These are phyloP conservation scores for Cydia pomonella DNA, from an alignment of 1,140 invertebrate species.

Conservation along the genomic window DNA sequence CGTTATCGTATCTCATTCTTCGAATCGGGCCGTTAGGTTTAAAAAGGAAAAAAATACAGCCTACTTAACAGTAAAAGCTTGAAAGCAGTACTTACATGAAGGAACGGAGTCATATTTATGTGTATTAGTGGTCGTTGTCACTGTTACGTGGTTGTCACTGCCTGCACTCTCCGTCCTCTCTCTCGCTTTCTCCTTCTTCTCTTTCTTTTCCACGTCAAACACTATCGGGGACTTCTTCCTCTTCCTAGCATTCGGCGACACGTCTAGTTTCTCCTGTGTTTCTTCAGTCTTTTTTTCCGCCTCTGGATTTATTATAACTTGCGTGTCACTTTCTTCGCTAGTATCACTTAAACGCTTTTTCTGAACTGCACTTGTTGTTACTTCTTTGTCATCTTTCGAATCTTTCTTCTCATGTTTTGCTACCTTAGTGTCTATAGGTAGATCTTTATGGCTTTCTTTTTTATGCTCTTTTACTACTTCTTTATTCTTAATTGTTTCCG, in stretches of 20 bases:
- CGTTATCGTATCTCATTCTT: no score
- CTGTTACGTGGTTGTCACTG: conserved; percentile 65
- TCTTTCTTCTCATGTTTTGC: conserved; percentile 37
- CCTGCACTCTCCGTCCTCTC: conserved; percentile 66
- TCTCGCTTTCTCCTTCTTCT: conserved; percentile 53
- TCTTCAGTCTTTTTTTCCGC: conserved; percentile 38
- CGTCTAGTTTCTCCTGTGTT: conserved; percentile 35
- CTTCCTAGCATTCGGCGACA: conserved; percentile 56
- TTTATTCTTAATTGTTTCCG: conserved; percentile 47
- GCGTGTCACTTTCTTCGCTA: conserved; percentile 63
- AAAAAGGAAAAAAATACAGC: no score
- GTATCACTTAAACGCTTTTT: conserved; percentile 61
- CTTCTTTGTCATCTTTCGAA: conserved; percentile 34
- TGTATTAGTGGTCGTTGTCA: conserved; percentile 56
- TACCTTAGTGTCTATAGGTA: conserved; percentile 28
- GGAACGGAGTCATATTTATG: conserved; percentile 77
- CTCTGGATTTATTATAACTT: conserved; percentile 59
- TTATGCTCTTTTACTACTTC: conserved; percentile 54
- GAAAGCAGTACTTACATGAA: conserved; percentile 64
- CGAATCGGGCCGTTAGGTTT: no score
- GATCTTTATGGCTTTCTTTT: conserved; percentile 39
- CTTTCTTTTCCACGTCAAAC: conserved; percentile 73
- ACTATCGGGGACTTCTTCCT: conserved; percentile 80
- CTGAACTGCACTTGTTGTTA: conserved; percentile 4
- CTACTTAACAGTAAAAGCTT: no score